Conservation (phyloP, 1,140 invertebrate species). For the Drosophila parabipectinata region DNA sequence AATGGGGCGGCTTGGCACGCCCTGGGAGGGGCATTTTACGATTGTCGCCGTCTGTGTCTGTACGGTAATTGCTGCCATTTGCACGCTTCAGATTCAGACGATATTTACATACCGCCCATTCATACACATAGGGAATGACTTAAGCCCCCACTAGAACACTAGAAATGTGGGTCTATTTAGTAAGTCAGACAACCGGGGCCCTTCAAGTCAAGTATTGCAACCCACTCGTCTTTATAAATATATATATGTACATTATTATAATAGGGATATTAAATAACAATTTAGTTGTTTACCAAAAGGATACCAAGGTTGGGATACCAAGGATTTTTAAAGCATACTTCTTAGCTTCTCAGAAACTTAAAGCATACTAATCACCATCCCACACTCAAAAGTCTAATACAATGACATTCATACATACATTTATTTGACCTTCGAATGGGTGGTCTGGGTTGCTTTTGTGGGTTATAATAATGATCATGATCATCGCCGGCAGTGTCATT, state of each 20-base stretch:
- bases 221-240: background rate
- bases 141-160: background rate
- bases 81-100: slow-evolving; percentile 40
- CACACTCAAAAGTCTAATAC: background rate
- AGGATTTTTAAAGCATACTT: background rate
- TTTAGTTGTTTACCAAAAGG: background rate
- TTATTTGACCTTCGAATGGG: slow-evolving; percentile 2
- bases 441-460: background rate
- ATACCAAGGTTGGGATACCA: background rate
- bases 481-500: slow-evolving; percentile 6
- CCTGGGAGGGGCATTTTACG: slow-evolving; percentile 18
- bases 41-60: slow-evolving; percentile 50
- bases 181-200: background rate
- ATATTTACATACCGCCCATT: background rate
- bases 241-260: background rate
- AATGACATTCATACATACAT: background rate
- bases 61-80: slow-evolving; percentile 69
- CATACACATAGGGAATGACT: slow-evolving; percentile 1
- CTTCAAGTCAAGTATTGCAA: background rate
- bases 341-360: background rate
- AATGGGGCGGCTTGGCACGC: background rate
- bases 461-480: background rate
- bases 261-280: background rate
- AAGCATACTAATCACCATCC: background rate
- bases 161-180: background rate